These are phyloP conservation scores for Andrena camellia DNA, from an alignment of 2,888 invertebrate species.

Conservation along the genomic window DNA sequence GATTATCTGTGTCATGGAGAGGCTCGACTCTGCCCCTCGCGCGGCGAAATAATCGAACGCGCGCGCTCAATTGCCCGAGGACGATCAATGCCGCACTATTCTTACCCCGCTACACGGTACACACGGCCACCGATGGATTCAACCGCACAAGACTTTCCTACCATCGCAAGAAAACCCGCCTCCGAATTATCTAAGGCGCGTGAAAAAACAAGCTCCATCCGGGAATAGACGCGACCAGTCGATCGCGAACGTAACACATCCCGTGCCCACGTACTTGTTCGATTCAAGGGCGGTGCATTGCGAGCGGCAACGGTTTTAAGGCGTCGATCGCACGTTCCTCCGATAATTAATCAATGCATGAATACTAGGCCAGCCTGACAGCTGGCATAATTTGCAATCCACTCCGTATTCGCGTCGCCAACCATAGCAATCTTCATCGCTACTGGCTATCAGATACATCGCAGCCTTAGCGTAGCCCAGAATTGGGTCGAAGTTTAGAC, in stretches of 20 bases:
- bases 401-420: background rate
- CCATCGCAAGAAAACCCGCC: too few relatives aligned
- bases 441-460: background rate
- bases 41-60: constrained; percentile 17
- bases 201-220: constrained; percentile 21
- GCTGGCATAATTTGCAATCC: constrained; percentile 11
- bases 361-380: constrained; percentile 31
- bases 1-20: constrained; percentile 65
- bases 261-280: constrained; percentile 30
- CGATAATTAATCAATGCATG: constrained; percentile 26
- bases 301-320: constrained; percentile 46
- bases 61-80: background rate
- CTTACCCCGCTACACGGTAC: background rate
- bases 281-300: constrained; percentile 62
- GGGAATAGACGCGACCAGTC: constrained; percentile 31
- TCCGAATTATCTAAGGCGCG: too few relatives aligned
- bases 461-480: background rate
- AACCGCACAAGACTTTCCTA: too few relatives aligned
- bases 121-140: too few relatives aligned
- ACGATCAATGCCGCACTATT: background rate
- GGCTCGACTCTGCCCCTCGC: constrained; percentile 14
- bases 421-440: background rate
- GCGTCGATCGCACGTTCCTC: constrained; percentile 45
- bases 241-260: constrained; percentile 41
- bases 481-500: background rate